Evolutionary conservation across 2,113 vertebrate species (phyloP), one percentile per base, ranked within the genome.

Genomic region (Ranitomeya variabilis): DNA sequence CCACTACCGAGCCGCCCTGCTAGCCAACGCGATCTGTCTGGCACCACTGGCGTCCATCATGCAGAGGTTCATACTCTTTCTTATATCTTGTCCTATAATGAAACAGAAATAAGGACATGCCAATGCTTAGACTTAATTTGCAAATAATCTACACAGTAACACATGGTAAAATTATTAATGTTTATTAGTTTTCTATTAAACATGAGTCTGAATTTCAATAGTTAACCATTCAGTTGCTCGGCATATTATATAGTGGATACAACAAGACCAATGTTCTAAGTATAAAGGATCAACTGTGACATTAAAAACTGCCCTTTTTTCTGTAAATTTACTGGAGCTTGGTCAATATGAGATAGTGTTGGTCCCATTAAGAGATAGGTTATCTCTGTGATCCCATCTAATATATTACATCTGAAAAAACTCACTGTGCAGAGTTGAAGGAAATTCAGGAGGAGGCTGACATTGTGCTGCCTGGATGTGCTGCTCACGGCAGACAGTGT

Each of bases 341-440:
- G 55, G 55, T 77, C 15, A 31, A 79, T 81, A 67, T 62, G 9
- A 87, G 77, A 87, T 81, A 80, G 37, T 60, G 77, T 60, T 59
- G 77, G 74, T 71, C 77, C 78, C 23, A 80, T 71, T 87, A 81
- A 76, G 66, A 26, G n/a, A 37, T 54, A 80, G 86, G 86, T 87
- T 87, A 87, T 87, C 78, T 81, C n/a, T 37, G 51, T 80, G 77
- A 87, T 71, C 86, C 78, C 13, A 81, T 87, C 86, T 87, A 69
- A 71, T 26, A 57, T 81, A 80, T 80, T 62, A 55, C 83, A 57
- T 85, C 54, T 74, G 23, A 55, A 85, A 85, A 85, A 74, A 85
- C 83, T 71, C 82, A 31, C 51, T 85, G 67, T 73, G 52, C 67
- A 59, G 54, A 10, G 83, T 85, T 69, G 81, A 67, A 83, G 37